Conservation (phyloP, 1,140 invertebrate genomes). For the Caenorhabditis brenneri region DNA sequence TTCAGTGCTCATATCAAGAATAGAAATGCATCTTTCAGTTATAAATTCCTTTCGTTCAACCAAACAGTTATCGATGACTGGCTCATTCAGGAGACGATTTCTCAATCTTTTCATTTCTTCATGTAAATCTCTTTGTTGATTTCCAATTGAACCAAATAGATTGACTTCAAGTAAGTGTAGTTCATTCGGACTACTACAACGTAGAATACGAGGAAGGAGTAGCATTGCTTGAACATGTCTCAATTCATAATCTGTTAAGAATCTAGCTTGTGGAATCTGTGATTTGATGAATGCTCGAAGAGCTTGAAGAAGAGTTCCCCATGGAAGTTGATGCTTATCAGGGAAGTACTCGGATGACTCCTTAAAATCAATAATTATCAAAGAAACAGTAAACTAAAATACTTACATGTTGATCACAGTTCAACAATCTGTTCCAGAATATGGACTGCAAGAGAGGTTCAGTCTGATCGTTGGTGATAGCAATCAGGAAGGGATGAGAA, state of each 20-base stretch:
- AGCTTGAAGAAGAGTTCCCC: conserved; percentile 45
- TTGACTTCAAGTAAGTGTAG: conserved; percentile 36
- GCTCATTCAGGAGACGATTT: conserved; percentile 42
- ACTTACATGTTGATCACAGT: conserved; percentile 48
- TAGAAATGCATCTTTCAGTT: conserved; percentile 50
- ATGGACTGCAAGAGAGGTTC: conserved; percentile 56
- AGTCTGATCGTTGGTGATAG: conserved; percentile 58
- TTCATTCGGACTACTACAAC: not conserved
- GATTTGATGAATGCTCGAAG: conserved; percentile 54
- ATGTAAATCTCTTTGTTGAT: conserved; percentile 2
- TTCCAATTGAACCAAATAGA: conserved; percentile 9
- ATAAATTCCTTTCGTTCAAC: conserved; percentile 53
- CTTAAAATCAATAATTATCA: not conserved
- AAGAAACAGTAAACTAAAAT: not conserved
- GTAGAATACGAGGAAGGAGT: conserved; percentile 36
- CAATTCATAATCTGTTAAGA: conserved; percentile 49
- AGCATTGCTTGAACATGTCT: conserved; percentile 56
- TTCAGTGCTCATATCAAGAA: conserved; percentile 53
- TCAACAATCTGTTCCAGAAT: conserved; percentile 52
- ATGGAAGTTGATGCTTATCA: conserved; percentile 20
- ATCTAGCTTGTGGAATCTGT: conserved; percentile 52
- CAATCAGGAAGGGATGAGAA: conserved; percentile 59
- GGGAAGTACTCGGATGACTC: not conserved
- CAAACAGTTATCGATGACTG: not conserved
- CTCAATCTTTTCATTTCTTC: conserved; percentile 37